Conservation (phyloP, 2,113 vertebrate species). For the Tangachromis dhanisi region DNA sequence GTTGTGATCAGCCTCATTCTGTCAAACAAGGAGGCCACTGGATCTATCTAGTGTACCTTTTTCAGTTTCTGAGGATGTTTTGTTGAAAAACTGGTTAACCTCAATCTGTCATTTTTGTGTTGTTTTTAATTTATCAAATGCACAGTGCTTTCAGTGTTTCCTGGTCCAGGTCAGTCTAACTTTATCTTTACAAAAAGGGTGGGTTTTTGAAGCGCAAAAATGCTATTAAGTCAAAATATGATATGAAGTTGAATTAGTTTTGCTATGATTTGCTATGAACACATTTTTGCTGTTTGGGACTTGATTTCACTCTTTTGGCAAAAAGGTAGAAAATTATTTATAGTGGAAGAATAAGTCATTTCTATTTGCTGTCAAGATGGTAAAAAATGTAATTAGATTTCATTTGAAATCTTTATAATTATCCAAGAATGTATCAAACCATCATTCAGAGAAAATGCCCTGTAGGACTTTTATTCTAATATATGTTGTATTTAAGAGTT, state of each 20-base stretch:
- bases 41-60: neutral
- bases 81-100: slow-evolving; percentile 25
- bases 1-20: slow-evolving; percentile 50
- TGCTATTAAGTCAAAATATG: neutral
- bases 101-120: slow-evolving; percentile 40
- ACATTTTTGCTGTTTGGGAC: neutral
- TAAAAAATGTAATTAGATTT: neutral
- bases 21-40: slow-evolving; percentile 11
- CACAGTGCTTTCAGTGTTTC: neutral
- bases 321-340: neutral
- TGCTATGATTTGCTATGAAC: neutral
- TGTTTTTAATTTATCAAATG: slow-evolving; percentile 4
- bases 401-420: neutral
- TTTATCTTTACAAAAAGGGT: neutral
- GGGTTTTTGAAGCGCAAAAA: neutral
- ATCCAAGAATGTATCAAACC: neutral
- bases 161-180: neutral
- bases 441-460: neutral
- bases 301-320: neutral
- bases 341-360: neutral
- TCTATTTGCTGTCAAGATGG: neutral
- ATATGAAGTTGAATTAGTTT: neutral
- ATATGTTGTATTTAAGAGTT: neutral
- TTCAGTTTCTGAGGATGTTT: neutral
- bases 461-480: neutral